phyloP scores from a whole-genome alignment of 1,140 invertebrate species.

The Drosophila nigromelanica region DNA sequence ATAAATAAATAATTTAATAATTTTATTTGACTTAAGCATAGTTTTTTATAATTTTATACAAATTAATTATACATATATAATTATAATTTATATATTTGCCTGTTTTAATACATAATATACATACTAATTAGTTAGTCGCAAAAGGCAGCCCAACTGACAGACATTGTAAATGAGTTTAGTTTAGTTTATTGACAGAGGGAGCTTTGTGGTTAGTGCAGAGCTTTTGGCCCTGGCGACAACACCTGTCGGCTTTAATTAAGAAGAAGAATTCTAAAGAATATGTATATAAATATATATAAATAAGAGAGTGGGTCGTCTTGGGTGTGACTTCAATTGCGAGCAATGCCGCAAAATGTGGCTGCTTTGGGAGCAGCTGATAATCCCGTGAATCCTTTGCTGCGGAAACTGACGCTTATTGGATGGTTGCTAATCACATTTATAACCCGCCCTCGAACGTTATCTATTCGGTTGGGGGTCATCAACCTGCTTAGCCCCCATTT shows the following conservation, averaged over 20 bases:
- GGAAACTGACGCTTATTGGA: constrained; percentile 68
- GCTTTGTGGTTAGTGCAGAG: constrained; percentile 30
- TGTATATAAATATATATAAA: background rate
- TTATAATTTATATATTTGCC: no score
- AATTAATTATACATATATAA: no score
- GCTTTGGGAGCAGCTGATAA: constrained; percentile 32
- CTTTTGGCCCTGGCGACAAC: constrained; percentile 23
- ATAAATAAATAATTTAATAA: no score
- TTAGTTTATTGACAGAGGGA: constrained; percentile 9
- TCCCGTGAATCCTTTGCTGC: constrained; percentile 30
- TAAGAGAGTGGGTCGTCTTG: no score
- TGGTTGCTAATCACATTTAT: constrained; percentile 50
- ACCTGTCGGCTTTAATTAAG: constrained; percentile 60
- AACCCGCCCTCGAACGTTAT: constrained; percentile 1
- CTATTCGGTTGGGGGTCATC: constrained; percentile 17
- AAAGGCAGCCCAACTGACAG: background rate
- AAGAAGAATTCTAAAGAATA: constrained; percentile 27
- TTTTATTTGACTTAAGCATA: no score
- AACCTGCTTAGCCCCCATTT: constrained; percentile 1
- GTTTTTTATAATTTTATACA: no score
- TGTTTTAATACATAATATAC: background rate
- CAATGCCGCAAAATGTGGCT: constrained; percentile 27
- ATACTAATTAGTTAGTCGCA: constrained; percentile 10
- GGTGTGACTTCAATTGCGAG: constrained; percentile 46
- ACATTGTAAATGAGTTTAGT: background rate